A percentile compares a stretch with the other conserved stretches of the same genome.
phyloP scores from a whole-genome alignment of 2,113 vertebrate genomes.

The Pantherophis guttatus region DNA sequence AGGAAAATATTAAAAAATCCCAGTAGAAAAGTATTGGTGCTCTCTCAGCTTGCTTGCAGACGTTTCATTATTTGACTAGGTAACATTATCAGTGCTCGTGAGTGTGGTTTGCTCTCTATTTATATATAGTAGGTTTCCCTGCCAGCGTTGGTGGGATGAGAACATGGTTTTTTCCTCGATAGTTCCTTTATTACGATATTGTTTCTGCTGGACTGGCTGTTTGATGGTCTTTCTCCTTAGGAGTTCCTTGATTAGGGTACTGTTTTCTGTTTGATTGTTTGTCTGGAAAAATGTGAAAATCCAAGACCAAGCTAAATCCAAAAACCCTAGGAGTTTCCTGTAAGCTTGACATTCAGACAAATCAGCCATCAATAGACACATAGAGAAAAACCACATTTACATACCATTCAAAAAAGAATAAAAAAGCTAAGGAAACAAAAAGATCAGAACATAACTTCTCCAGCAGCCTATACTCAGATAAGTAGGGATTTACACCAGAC shows the following conservation, averaged over 20 bases:
- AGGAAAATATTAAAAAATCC: not conserved
- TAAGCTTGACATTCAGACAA: not conserved
- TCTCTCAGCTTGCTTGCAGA: too few relatives aligned
- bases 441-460: not conserved
- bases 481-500: not conserved
- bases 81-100: too few relatives aligned
- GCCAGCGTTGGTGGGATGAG: not conserved
- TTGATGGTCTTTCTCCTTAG: not conserved
- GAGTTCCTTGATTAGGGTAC: not conserved
- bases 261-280: too few relatives aligned
- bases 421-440: not conserved
- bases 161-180: not conserved
- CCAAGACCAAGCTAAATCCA: too few relatives aligned
- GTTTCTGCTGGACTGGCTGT: not conserved
- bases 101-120: not conserved
- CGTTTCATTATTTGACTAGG: too few relatives aligned
- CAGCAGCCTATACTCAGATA: not conserved
- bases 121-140: not conserved
- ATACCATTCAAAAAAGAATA: not conserved
- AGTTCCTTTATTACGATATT: not conserved
- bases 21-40: too few relatives aligned
- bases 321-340: too few relatives aligned
- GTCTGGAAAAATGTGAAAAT: too few relatives aligned
- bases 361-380: not conserved
- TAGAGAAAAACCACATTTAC: not conserved